A percentile compares a stretch with the other conserved stretches of the same genome.
These are phyloP conservation scores for Spongilla lacustris DNA, from an alignment of 37 sponge, comb jelly and placozoan species.

Conservation along the genomic window DNA sequence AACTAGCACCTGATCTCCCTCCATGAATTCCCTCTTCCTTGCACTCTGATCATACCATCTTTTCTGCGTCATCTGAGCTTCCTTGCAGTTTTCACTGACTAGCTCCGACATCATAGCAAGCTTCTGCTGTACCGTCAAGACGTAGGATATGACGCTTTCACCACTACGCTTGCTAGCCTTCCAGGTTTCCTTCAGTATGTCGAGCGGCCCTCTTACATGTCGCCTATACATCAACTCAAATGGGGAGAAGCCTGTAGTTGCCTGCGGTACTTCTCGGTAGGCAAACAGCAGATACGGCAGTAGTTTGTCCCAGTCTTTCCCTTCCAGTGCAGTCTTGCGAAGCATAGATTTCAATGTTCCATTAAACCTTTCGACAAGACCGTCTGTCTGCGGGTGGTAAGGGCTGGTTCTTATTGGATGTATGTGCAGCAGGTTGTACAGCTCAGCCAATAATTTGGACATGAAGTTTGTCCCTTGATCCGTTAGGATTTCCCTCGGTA, in stretches of 20 bases:
- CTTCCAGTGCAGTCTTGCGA: background rate
- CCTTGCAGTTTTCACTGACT: slow-evolving; percentile 12
- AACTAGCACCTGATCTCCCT: slow-evolving; percentile 32
- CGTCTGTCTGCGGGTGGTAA: slow-evolving; percentile 54
- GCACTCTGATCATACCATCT: slow-evolving; percentile 36
- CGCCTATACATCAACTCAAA: slow-evolving; percentile 49
- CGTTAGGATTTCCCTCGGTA: slow-evolving; percentile 50
- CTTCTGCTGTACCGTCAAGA: slow-evolving; percentile 19
- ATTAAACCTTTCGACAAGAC: slow-evolving; percentile 37
- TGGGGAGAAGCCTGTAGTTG: slow-evolving; percentile 16
- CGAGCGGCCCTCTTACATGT: slow-evolving; percentile 39
- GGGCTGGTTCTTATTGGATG: slow-evolving; percentile 9
- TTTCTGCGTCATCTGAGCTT: slow-evolving; percentile 24
- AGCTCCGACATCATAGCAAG: slow-evolving; percentile 10
- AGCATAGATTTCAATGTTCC: slow-evolving; percentile 34
- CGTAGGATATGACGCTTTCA: slow-evolving; percentile 30
- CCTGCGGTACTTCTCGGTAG: background rate
- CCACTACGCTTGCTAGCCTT: background rate
- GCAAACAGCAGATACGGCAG: slow-evolving; percentile 48
- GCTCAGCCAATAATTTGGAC: slow-evolving; percentile 14
- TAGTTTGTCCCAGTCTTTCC: slow-evolving; percentile 24
- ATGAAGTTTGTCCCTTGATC: slow-evolving; percentile 59
- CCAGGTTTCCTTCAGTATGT: slow-evolving; percentile 41
- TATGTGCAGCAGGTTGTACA: slow-evolving; percentile 10
- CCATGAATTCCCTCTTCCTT: background rate